Evolutionary conservation across 2,797 vertebrate genomes (phyloP).

Genomic region (Myiothlypis chrysogaster): DNA sequence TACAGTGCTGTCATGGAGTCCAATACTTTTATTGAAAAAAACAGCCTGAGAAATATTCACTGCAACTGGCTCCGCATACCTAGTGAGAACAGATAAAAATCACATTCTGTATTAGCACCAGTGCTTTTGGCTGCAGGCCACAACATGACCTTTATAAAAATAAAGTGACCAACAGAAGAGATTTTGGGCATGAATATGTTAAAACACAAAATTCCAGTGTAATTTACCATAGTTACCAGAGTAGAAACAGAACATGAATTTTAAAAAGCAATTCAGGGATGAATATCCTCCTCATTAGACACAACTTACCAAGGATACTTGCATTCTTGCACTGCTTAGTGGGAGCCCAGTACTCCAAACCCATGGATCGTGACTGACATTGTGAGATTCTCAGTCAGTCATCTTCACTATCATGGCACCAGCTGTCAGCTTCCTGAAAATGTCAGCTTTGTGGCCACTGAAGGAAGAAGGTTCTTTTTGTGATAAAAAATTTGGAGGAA

Average conservation of each 20-base stretch:
- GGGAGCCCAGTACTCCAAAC: background rate
- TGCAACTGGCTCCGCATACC: background rate
- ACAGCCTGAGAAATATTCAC: background rate
- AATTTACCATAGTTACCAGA: background rate
- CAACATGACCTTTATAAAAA: background rate
- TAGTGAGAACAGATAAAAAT: background rate
- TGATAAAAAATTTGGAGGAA: background rate
- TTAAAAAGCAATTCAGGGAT: background rate
- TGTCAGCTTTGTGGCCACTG: background rate
- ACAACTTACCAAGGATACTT: background rate
- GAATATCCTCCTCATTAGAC: background rate
- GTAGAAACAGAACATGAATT: background rate
- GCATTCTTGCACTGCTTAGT: background rate
- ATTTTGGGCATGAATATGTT: background rate
- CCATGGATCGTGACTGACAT: rapidly evolving
- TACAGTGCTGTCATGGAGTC: background rate
- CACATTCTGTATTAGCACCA: background rate
- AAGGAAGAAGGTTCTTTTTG: background rate
- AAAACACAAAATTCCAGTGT: background rate
- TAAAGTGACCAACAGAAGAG: background rate
- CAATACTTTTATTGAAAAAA: background rate
- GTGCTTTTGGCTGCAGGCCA: background rate
- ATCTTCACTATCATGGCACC: background rate
- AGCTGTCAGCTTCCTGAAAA: background rate
- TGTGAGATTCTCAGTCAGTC: background rate